Base-by-base conservation (phyloP, 1,140 invertebrate genomes). In the Pseudomyrmex cubaensis region DNA sequence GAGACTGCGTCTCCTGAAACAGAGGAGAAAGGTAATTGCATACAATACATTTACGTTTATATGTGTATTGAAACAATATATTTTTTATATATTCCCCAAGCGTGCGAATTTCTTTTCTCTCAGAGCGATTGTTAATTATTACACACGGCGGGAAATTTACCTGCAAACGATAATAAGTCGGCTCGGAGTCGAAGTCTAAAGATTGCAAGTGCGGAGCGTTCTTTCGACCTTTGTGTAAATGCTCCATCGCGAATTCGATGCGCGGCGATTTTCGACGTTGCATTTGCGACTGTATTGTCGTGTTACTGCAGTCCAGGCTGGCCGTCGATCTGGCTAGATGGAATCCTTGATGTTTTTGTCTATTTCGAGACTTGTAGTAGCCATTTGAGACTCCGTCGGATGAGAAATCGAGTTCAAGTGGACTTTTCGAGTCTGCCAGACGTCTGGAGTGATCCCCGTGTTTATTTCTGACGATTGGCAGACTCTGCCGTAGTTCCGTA, bases 161-260 rank as follows among this genome's bases (percentile, higher is more conserved):
- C 90, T 93, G 92, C 48, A 93, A 73, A 56, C 92, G 90, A 72
- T 93, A 94, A 80, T 93, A 94, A 7, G 91, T 94, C 5, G 94
- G 93, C 44, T 94, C 94, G 0, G 94, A 94, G 75, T 94, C 93
- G 48, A 94, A 94, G 46, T 94, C 94, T 35, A 94, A 62, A 0
- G 91, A 90, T 10, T 92, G 92, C 10, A 91, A 74, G 1, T 90
- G 87, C 4, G 80, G 89, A 8, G 35, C 61, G 13, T 69, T 91
- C 52, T 90, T 93, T 15, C 91, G 86, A 74, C 70, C 90, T 22
- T 92, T 93, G 13, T 92, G 91, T n/a, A 91, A 74, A 67, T 93
- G 91, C 44, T 93, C 92, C 82, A 91, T 91, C 7, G 90, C 82
- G 2, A 87, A 87, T 61, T 94, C 92, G 2, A 90, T 74, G 17